Conservation (phyloP, 2,797 vertebrate species). For the Delichon dasypus region DNA sequence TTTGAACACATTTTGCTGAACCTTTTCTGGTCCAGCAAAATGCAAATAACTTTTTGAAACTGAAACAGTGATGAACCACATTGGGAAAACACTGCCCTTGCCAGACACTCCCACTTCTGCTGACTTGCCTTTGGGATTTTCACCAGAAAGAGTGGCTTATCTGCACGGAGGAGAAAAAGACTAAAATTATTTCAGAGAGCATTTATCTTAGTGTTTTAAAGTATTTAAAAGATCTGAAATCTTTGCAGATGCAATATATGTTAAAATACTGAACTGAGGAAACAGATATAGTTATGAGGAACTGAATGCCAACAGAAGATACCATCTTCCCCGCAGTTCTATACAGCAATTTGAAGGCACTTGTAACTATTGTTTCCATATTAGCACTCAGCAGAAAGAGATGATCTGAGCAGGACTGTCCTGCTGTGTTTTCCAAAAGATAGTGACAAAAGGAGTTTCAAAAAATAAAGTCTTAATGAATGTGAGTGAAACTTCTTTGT, state of each 20-base stretch:
- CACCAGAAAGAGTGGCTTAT: background rate
- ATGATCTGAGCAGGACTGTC: background rate
- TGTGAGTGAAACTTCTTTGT: background rate
- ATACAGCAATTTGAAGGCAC: background rate
- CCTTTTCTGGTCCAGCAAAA: background rate
- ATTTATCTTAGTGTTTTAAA: background rate
- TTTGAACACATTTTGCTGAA: background rate
- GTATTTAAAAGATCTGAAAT: background rate
- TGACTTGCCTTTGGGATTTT: background rate
- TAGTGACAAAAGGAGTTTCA: background rate
- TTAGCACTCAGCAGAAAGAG: background rate
- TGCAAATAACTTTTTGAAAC: background rate
- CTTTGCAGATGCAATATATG: background rate
- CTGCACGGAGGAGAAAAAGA: background rate
- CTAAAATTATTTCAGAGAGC: background rate
- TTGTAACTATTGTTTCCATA: background rate
- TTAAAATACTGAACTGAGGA: background rate
- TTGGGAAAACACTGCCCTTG: background rate
- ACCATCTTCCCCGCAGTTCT: fast-evolving
- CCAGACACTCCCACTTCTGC: background rate
- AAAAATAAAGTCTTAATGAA: background rate
- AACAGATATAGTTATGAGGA: background rate
- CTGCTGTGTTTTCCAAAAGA: background rate
- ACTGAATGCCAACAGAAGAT: background rate
- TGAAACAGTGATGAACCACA: background rate